phyloP scores from a whole-genome alignment of 2,797 vertebrate genomes.

The Pangasius macronema region DNA sequence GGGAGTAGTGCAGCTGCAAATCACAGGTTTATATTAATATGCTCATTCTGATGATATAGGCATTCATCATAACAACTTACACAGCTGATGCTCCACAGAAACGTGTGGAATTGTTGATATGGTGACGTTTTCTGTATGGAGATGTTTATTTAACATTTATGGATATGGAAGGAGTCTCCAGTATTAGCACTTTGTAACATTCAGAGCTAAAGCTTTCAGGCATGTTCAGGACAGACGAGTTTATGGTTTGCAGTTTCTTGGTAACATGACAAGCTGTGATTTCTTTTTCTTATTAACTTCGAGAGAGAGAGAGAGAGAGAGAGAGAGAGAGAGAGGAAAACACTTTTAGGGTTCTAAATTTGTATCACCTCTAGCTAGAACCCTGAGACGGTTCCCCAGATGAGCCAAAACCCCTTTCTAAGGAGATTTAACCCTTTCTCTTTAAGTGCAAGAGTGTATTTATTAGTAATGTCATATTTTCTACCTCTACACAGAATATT shows the following conservation, averaged over 20 bases:
- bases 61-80: neutral
- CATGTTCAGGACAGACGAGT: too few relatives aligned
- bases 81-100: neutral
- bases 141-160: neutral
- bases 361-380: neutral
- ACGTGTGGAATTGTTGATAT: too few relatives aligned
- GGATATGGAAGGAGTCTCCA: neutral
- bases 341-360: too few relatives aligned
- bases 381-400: neutral
- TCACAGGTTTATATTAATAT: neutral
- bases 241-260: too few relatives aligned
- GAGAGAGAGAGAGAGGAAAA: too few relatives aligned
- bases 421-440: neutral
- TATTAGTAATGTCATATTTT: neutral
- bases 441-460: neutral
- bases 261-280: too few relatives aligned
- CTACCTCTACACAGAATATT: neutral
- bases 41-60: neutral
- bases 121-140: neutral
- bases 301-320: too few relatives aligned
- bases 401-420: neutral
- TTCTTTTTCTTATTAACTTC: too few relatives aligned
- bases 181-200: neutral
- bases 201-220: neutral
- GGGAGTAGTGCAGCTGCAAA: neutral